Percentiles rank a stretch among this genome's conserved stretches.
Evolutionary conservation across 2,888 invertebrate genomes (phyloP).

Genomic region (Leptinotarsa rubiginosa): DNA sequence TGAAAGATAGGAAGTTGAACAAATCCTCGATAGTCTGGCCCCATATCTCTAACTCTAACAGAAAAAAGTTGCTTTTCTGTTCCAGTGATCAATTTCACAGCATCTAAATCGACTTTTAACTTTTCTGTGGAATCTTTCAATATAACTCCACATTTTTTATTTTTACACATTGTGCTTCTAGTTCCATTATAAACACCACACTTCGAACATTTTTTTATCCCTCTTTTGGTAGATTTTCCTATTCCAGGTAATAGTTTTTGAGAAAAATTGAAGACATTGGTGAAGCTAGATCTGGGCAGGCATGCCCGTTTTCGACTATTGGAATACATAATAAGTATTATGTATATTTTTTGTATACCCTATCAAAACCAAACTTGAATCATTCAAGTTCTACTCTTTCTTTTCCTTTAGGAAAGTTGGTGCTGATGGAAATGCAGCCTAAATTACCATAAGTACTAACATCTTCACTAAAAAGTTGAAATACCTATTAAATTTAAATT

Average conservation of each 20-base stretch:
- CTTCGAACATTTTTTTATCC: slow-evolving; percentile 79
- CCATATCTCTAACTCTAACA: slow-evolving; percentile 76
- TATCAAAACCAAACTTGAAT: too few relatives aligned
- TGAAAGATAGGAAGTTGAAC: slow-evolving; percentile 71
- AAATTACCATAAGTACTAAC: too few relatives aligned
- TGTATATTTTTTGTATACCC: too few relatives aligned
- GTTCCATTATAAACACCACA: slow-evolving; percentile 84
- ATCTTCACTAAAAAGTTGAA: too few relatives aligned
- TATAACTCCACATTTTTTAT: slow-evolving; percentile 75
- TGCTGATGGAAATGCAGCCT: too few relatives aligned
- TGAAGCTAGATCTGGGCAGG: neutral
- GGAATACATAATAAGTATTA: neutral
- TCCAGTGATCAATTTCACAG: slow-evolving; percentile 74
- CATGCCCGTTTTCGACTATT: slow-evolving; percentile 10
- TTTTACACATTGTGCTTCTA: slow-evolving; percentile 79
- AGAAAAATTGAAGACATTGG: slow-evolving; percentile 19
- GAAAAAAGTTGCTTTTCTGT: slow-evolving; percentile 75
- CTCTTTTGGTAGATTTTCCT: slow-evolving; percentile 73
- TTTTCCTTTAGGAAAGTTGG: too few relatives aligned
- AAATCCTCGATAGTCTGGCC: slow-evolving; percentile 79
- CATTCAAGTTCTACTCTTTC: too few relatives aligned
- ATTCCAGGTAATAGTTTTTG: slow-evolving; percentile 55
- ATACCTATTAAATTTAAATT: too few relatives aligned
- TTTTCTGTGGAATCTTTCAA: slow-evolving; percentile 73
- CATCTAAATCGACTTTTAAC: slow-evolving; percentile 72